Evolutionary conservation across 2,797 vertebrate species (phyloP).

Genomic region (Luscinia megarhynchos): DNA sequence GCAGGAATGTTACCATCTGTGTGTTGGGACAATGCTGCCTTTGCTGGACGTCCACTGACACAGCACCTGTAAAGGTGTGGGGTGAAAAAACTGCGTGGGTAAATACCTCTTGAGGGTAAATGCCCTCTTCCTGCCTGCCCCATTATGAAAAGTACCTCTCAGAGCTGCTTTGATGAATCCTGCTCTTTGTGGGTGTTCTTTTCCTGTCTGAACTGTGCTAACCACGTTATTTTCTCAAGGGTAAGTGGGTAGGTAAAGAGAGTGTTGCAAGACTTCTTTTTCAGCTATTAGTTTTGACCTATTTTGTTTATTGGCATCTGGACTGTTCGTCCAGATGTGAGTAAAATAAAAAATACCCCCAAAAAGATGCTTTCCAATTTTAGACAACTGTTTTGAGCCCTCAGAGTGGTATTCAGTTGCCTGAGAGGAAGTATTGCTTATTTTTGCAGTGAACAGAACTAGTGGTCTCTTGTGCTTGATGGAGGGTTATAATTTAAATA

Average conservation of each 20-base stretch:
- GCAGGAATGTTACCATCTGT: neutral
- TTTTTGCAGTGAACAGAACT: slow-evolving; percentile 4
- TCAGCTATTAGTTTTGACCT: neutral
- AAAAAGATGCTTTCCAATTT: neutral
- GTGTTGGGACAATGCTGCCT: neutral
- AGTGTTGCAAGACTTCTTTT: neutral
- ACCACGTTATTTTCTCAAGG: neutral
- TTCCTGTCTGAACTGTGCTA: neutral
- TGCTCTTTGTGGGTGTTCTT: neutral
- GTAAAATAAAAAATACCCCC: neutral
- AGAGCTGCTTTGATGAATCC: neutral
- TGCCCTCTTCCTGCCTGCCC: neutral
- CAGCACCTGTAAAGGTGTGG: neutral
- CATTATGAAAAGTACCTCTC: neutral
- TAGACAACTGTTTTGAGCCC: neutral
- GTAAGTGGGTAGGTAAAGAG: neutral
- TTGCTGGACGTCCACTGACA: neutral
- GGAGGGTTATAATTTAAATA: neutral
- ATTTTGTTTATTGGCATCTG: neutral
- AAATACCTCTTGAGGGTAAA: neutral
- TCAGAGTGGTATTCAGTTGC: neutral
- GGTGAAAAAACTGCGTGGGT: neutral
- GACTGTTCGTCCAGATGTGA: neutral
- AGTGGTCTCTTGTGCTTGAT: neutral
- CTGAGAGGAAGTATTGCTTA: neutral